phyloP scores from a whole-genome alignment of 37 sponge, comb jelly and placozoan species.

The Bolinopsis microptera region DNA sequence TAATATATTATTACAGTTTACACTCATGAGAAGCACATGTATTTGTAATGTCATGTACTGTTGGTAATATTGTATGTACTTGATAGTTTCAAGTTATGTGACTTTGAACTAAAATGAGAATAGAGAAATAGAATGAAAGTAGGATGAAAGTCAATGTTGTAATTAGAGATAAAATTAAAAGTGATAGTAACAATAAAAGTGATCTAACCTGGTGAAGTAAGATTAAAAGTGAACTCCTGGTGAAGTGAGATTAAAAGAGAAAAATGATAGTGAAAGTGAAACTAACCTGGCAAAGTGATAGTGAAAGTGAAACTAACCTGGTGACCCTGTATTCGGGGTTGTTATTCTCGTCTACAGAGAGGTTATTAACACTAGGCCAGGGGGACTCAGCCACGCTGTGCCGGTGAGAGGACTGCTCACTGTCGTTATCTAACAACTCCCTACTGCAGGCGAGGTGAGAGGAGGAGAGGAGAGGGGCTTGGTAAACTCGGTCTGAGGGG shows the following conservation, averaged over 20 bases:
- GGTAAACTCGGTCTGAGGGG: background rate
- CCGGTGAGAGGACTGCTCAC: background rate
- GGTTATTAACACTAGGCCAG: background rate
- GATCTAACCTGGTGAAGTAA: no score
- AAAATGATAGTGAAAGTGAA: background rate
- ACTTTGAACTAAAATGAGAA: no score
- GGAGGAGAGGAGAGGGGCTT: conserved; percentile 7
- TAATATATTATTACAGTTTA: no score
- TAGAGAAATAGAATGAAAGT: no score
- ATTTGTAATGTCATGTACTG: no score
- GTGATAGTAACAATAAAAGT: no score
- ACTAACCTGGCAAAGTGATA: background rate
- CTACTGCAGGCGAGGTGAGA: background rate
- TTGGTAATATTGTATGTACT: no score
- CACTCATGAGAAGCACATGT: no score
- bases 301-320: background rate
- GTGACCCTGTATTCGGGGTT: background rate
- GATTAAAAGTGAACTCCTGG: no score
- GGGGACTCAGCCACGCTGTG: conserved; percentile 31
- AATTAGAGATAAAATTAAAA: no score
- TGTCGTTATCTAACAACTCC: conserved; percentile 35
- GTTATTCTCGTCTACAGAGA: background rate
- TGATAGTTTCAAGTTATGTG: no score
- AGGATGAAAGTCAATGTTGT: no score
- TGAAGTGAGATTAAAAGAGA: background rate